Conservation (phyloP, 2,797 vertebrate genomes). For the Myotis myotis region DNA sequence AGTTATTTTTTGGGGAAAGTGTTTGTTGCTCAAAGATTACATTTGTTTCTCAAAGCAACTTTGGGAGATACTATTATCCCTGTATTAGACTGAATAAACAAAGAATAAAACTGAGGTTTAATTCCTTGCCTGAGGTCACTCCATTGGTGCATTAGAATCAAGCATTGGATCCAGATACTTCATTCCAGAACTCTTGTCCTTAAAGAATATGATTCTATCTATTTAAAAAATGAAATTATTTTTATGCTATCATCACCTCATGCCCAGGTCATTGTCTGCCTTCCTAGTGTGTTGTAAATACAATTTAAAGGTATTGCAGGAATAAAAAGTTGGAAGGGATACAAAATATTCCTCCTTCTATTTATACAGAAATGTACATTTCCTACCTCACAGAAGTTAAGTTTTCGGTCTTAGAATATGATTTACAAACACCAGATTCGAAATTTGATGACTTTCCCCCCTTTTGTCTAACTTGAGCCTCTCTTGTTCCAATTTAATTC, state of each 20-base stretch:
- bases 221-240: neutral
- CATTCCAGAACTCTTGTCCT: neutral
- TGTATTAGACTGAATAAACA: neutral
- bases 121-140: neutral
- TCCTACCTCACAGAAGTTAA: neutral
- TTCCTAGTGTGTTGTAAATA: neutral
- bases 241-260: neutral
- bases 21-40: neutral
- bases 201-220: neutral
- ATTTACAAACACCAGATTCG: neutral
- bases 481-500: conserved; percentile 14
- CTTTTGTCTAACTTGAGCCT: neutral
- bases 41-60: neutral
- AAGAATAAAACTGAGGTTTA: neutral
- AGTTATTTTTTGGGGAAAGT: neutral
- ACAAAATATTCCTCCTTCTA: neutral
- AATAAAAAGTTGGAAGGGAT: neutral
- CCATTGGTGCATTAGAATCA: neutral
- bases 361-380: neutral
- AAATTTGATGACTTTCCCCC: neutral
- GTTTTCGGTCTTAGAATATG: neutral
- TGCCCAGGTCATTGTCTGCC: neutral
- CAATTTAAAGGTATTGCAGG: neutral
- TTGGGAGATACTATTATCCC: neutral
- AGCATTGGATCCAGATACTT: neutral